These are phyloP conservation scores for Alloplasta piceator DNA, from an alignment of 2,888 invertebrate genomes.

Conservation along the genomic window DNA sequence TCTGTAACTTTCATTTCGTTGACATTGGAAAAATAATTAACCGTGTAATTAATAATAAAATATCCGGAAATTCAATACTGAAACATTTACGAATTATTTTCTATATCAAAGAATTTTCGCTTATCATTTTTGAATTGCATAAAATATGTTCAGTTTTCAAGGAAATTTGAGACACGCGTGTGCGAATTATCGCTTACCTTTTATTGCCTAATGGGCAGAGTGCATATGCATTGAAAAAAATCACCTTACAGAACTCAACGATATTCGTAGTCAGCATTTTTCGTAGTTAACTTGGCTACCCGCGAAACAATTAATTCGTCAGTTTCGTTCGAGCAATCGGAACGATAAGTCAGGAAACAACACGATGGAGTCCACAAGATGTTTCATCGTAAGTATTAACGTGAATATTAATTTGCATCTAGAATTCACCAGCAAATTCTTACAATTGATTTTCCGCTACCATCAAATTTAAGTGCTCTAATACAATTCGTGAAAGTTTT, in stretches of 20 bases:
- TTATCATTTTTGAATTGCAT: neutral
- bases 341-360: constrained; percentile 48
- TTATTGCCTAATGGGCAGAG: constrained; percentile 37
- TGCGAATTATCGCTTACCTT: neutral
- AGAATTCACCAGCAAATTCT: constrained; percentile 1
- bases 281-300: constrained; percentile 26
- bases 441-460: neutral
- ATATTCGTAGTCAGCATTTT: constrained; percentile 51
- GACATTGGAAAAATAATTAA: too few relatives aligned
- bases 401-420: neutral
- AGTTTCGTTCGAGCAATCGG: constrained; percentile 59
- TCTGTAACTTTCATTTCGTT: too few relatives aligned
- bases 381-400: constrained; percentile 39
- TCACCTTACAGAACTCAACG: neutral
- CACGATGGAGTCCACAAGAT: constrained; percentile 49
- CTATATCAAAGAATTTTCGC: neutral
- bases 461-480: constrained; percentile 1
- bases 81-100: too few relatives aligned
- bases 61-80: neutral
- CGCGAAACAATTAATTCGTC: constrained; percentile 25
- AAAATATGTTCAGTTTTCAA: neutral
- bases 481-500: neutral
- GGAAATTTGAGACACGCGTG: neutral
- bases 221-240: constrained; percentile 21
- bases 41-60: neutral